Evolutionary conservation across 1,140 invertebrate species (phyloP).

Genomic region (Hyphantria cunea): DNA sequence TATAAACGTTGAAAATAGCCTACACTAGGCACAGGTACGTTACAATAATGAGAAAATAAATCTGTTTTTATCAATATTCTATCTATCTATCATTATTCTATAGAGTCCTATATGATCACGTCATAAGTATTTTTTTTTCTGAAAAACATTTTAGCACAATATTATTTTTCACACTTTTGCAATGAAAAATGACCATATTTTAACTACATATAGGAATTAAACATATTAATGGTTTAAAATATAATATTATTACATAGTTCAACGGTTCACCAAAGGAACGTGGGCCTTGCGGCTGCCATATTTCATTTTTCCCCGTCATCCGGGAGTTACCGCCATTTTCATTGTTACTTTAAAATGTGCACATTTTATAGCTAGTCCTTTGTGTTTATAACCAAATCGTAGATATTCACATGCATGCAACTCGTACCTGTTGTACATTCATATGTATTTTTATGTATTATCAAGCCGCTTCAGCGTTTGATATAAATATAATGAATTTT

Average conservation of each 20-base stretch:
- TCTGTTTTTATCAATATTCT: too few relatives aligned
- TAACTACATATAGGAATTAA: constrained; percentile 15
- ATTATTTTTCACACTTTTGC: constrained; percentile 18
- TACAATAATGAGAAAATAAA: not conserved
- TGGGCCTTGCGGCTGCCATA: constrained; percentile 47
- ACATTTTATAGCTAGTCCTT: constrained; percentile 31
- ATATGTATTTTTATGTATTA: too few relatives aligned
- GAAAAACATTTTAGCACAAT: not conserved
- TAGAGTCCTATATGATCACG: too few relatives aligned
- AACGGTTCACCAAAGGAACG: constrained; percentile 29
- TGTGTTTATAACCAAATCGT: constrained; percentile 2
- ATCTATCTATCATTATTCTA: too few relatives aligned
- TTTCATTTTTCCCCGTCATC: constrained; percentile 54
- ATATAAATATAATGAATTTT: too few relatives aligned
- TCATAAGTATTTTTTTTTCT: too few relatives aligned
- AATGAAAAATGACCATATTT: constrained; percentile 14
- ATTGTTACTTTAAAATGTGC: constrained; percentile 39
- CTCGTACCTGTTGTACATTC: too few relatives aligned
- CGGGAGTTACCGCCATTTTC: constrained; percentile 51
- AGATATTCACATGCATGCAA: too few relatives aligned
- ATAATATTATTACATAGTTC: not conserved
- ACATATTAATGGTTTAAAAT: constrained; percentile 11
- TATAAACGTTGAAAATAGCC: constrained; percentile 19
- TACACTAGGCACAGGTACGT: constrained; percentile 7
- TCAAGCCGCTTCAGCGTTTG: too few relatives aligned